Evolutionary conservation across 1,140 invertebrate genomes (phyloP), one percentile per base, ranked within the genome.

Genomic region (Pemphigus obesinymphae): DNA sequence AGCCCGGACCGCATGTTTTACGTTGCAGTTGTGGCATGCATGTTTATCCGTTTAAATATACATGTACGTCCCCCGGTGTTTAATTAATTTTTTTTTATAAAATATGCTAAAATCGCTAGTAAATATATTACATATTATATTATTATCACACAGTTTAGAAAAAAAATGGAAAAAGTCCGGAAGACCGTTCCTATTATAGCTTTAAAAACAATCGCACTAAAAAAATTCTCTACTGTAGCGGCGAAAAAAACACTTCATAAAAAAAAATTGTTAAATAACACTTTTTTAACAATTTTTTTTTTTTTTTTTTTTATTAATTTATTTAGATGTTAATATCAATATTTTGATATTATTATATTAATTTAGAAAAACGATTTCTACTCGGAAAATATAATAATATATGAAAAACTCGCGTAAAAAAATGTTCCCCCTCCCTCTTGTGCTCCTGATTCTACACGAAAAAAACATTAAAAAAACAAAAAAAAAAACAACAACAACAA

Each of bases 391-490:
- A 29, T 13, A 63, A 61, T 48, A 26, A n/a, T n/a, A n/a, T n/a
- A n/a, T n/a, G n/a, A n/a, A 50, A 23, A 73, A 50, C 43, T 73
- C 70, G 26, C 45, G n/a, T 70, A 70, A 75, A n/a, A n/a, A n/a
- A 75, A 6, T 34, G 23, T 13, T 58, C 37, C 55, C 55, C 76
- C 55, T 76, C 73, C 73, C 31, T n/a, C n/a, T 76, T 58, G 31
- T 76, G 72, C 72, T 76, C 37, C 76, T 37, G 73, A 76, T 53
- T 76, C 43, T 48, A 73, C 68, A 11, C 15, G 26, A 50, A 55
- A 58, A 55, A 53, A 58, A 37, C 31, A 72, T 45, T 10, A 2
- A 45, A 40, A 43, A 72, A 43, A 43, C 68, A 45, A 72, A 72
- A 68, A 40, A 40, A 53, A 40, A 68, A 68, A 40, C 31, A 70